A percentile compares a stretch with the other conserved stretches of the same genome.
phyloP scores from a whole-genome alignment of 1,140 invertebrate genomes.

The Acromyrmex echinatior region DNA sequence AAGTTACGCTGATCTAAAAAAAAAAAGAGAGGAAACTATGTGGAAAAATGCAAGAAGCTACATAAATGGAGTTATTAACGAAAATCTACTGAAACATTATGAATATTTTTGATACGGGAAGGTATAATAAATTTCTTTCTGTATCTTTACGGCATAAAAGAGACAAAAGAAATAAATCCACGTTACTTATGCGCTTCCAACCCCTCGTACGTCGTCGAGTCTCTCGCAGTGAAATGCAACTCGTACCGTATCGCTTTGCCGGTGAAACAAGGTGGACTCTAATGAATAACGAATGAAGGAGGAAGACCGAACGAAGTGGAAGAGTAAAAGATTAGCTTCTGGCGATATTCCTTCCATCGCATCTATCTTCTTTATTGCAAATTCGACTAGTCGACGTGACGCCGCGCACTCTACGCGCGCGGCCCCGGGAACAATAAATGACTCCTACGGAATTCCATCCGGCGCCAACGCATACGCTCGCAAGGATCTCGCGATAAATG shows the following conservation, averaged over 20 bases:
- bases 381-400: slow-evolving; percentile 75
- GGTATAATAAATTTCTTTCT: slow-evolving; percentile 17
- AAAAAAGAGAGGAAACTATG: neutral
- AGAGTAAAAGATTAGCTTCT: slow-evolving; percentile 71
- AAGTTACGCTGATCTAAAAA: neutral
- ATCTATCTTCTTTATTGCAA: slow-evolving; percentile 78
- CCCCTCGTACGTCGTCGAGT: slow-evolving; percentile 20
- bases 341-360: slow-evolving; percentile 67
- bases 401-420: slow-evolving; percentile 46
- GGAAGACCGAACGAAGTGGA: slow-evolving; percentile 58
- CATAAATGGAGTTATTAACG: slow-evolving; percentile 4
- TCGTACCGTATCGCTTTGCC: slow-evolving; percentile 25
- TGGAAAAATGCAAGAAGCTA: neutral
- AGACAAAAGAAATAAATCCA: neutral
- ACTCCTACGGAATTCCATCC: slow-evolving; percentile 72
- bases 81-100: neutral
- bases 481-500: slow-evolving; percentile 65
- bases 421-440: slow-evolving; percentile 68
- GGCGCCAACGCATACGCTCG: slow-evolving; percentile 41
- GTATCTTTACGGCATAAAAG: neutral
- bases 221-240: slow-evolving; percentile 7
- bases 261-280: slow-evolving; percentile 63
- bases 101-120: slow-evolving; percentile 1
- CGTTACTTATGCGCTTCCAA: neutral
- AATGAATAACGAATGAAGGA: slow-evolving; percentile 74